These are phyloP conservation scores for Aldabrachelys gigantea DNA, from an alignment of 2,113 vertebrate genomes.

Conservation along the genomic window DNA sequence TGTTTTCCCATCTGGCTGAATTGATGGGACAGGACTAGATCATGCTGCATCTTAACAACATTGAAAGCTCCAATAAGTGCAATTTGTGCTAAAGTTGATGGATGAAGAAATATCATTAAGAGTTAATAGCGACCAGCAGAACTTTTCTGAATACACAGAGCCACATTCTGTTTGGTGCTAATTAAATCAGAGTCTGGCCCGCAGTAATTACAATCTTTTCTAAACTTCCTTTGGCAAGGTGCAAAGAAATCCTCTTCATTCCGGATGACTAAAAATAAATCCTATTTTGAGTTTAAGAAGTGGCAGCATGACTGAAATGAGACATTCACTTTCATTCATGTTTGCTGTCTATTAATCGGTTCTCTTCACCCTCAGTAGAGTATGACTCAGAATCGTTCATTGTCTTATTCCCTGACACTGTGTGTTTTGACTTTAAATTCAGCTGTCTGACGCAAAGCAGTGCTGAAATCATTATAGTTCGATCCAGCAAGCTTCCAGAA, in stretches of 20 bases:
- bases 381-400: conserved; percentile 76
- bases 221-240: conserved; percentile 20
- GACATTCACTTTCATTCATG: conserved; percentile 53
- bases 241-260: conserved; percentile 20
- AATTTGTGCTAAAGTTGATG: accelerated
- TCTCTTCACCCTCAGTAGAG: conserved; percentile 55
- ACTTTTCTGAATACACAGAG: not conserved
- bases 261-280: conserved; percentile 54
- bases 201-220: not conserved
- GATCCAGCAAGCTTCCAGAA: conserved; percentile 66
- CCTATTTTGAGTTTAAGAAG: conserved; percentile 59
- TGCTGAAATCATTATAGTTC: conserved; percentile 66
- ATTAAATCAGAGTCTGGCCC: not conserved
- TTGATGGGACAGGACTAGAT: not conserved
- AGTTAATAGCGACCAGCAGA: not conserved
- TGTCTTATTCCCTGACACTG: conserved; percentile 58
- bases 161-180: not conserved
- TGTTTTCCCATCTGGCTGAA: not conserved
- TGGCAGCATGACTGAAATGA: conserved; percentile 26
- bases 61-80: accelerated
- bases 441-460: conserved; percentile 74
- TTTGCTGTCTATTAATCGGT: conserved; percentile 55
- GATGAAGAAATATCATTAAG: accelerated
- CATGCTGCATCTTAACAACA: accelerated
- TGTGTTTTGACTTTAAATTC: conserved; percentile 74